Evolutionary conservation across 23 tunicate genomes (phyloP), one percentile per base, ranked within the genome.

Genomic region (Diplosoma virens): DNA sequence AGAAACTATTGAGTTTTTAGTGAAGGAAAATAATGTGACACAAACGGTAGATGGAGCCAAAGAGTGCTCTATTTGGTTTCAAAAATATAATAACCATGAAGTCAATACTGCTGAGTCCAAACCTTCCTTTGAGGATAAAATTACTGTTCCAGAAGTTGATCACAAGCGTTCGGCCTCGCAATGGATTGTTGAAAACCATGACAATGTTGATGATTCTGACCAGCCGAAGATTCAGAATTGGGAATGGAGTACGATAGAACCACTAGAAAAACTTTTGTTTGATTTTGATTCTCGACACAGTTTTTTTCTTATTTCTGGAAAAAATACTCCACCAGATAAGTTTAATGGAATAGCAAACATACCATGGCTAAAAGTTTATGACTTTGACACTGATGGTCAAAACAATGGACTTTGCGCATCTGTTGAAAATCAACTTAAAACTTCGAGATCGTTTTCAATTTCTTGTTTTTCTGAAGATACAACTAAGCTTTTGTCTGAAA

Each of bases 311-410:
- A 67, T 67, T 3, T 17, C 74, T 34, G 74, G 74, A 67, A 67
- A 67, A 34, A 18, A n/a, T 67, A 67, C 74, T 7, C 74, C 74
- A 2, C 17, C 23, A 34, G 74, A 67, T 36, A 18, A 35, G 17
- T 67, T 17, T 21, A 37, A 37, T 16, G 74, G 74, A 2, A 36
- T 86, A 21, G 61, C 92, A 14, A 58, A 60, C 32, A 79, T 86
- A n/a, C 92, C 84, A 20, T 86, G 84, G 84, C 75, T 73, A 32
- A 79, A 86, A 59, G 84, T 86, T 21, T 86, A 79, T 71, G 92
- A 86, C 35, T 86, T 86, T 59, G 80, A 85, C 53, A 75, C 79
- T 3, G 61, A 84, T 1, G 70, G 82, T 30, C 37, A 60, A 25
- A 55, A 54, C 22, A 46, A 58, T 23, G 88, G 82, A 32, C 31